Base-by-base conservation (phyloP, 2,113 vertebrate genomes). In the Notothenia coriiceps region DNA sequence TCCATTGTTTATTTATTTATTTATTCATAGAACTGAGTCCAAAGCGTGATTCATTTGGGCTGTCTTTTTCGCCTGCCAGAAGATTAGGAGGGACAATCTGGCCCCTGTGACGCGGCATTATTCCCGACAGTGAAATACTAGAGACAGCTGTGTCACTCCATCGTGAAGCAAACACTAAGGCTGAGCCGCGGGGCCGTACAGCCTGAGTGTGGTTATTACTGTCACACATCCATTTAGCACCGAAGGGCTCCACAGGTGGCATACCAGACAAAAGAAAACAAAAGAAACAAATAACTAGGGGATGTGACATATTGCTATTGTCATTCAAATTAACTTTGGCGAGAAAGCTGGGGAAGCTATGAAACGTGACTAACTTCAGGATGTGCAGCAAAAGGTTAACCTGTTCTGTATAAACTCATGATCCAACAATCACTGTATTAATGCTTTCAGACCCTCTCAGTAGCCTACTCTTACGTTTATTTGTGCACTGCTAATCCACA, bases 71-170 rank as follows among this genome's bases (percentile, higher is more conserved):
- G 51, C 65, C 65, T 73, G 75, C 79, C 84, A 9, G 62, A 75
- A 89, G 83, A 94, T 90, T 87, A 82, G 77, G 77, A 79, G 62
- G 70, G 79, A 89, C 90, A 91, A 89, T 88, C 80, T 90, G 80
- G 80, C 69, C 82, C 64, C 59, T 70, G 78, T 90, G 87, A 91
- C 59, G 82, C 25, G 22, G 69, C 86, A 88, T 87, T 86, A 86
- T 88, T 89, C 64, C 56, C 84, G 80, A 86, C 77, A 82, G 86
- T 86, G 80, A 91, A 90, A 90, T 89, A 89, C 77, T 76, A 65
- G 51, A 88, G 85, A 91, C 90, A 90, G 88, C 90, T 91, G 89
- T 91, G 88, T 89, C 89, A 69, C 71, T 87, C 86, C 72, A 77
- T 52, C 18, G 66, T 65, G 76, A 50, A 56, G 62, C 51, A 47